A percentile compares a stretch with the other conserved stretches of the same genome.
Conservation (phyloP, 2,888 invertebrate genomes). For the Drosophila koepferae region DNA sequence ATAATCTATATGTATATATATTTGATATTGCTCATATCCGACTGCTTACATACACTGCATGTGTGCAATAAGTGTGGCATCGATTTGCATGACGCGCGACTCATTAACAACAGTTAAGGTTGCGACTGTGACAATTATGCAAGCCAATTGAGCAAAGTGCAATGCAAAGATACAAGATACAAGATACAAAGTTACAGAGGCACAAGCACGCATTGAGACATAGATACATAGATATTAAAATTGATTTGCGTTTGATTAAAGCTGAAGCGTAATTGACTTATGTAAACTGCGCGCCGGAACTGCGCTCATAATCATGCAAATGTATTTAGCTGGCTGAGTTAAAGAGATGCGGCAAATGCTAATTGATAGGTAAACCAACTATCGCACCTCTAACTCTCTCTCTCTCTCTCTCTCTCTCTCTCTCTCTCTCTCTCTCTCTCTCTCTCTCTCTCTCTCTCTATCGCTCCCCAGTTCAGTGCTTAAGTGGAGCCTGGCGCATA, state of each 20-base stretch:
- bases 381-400: not conserved
- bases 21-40: slow-evolving; percentile 11
- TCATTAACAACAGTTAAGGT: slow-evolving; percentile 43
- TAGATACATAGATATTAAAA: slow-evolving; percentile 37
- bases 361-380: slow-evolving; percentile 19
- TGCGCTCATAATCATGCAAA: slow-evolving; percentile 72
- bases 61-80: slow-evolving; percentile 34
- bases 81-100: slow-evolving; percentile 25
- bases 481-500: slow-evolving; percentile 21
- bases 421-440: not conserved
- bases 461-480: slow-evolving; percentile 6
- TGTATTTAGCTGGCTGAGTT: slow-evolving; percentile 54
- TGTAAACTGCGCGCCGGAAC: slow-evolving; percentile 58
- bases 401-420: too few relatives aligned
- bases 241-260: slow-evolving; percentile 33
- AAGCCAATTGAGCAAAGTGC: slow-evolving; percentile 25
- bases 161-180: slow-evolving; percentile 7
- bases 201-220: not conserved
- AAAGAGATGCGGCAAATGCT: slow-evolving; percentile 63
- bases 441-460: not conserved
- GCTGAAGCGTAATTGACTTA: slow-evolving; percentile 22
- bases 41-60: slow-evolving; percentile 23
- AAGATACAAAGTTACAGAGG: slow-evolving; percentile 4
- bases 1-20: slow-evolving; percentile 9
- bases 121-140: slow-evolving; percentile 12